A percentile compares a stretch with the other conserved stretches of the same genome.
Evolutionary conservation across 2,888 invertebrate species (phyloP).

Genomic region (Polydrusus pterygomalis): DNA sequence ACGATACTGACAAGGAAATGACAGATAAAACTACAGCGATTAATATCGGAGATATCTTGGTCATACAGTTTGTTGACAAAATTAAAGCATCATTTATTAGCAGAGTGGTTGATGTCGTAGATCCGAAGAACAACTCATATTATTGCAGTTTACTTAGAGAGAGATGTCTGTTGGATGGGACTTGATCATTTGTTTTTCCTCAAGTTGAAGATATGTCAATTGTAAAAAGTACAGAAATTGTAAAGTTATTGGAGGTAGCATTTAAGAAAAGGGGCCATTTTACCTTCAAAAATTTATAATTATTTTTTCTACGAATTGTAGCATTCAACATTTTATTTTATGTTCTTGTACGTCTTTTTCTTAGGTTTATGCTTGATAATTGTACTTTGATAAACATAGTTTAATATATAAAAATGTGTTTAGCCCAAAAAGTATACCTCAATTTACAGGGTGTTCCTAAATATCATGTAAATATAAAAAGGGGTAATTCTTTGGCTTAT

Average conservation of each 20-base stretch:
- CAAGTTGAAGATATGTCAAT: constrained; percentile 1
- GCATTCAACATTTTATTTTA: too few species aligned
- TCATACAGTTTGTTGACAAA: constrained; percentile 2
- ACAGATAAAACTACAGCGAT: too few species aligned
- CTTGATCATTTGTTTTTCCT: constrained; percentile 5
- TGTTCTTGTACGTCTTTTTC: too few species aligned
- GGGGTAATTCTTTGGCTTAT: too few species aligned
- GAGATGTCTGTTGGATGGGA: background rate
- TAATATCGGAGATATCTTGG: background rate
- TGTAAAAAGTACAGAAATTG: background rate
- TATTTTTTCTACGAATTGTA: background rate
- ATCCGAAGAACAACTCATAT: background rate
- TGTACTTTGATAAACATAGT: too few species aligned
- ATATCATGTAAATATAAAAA: too few species aligned
- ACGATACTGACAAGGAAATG: too few species aligned
- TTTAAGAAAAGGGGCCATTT: background rate
- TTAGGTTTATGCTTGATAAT: too few species aligned
- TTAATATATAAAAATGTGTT: background rate
- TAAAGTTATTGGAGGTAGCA: background rate
- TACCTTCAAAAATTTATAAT: background rate
- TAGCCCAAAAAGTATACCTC: background rate
- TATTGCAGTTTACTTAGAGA: constrained; percentile 6
- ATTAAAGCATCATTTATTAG: background rate
- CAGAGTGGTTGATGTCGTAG: constrained; percentile 1
- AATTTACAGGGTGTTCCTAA: background rate